These are phyloP conservation scores for Monochamus saltuarius DNA, from an alignment of 1,140 invertebrate genomes.

Conservation along the genomic window DNA sequence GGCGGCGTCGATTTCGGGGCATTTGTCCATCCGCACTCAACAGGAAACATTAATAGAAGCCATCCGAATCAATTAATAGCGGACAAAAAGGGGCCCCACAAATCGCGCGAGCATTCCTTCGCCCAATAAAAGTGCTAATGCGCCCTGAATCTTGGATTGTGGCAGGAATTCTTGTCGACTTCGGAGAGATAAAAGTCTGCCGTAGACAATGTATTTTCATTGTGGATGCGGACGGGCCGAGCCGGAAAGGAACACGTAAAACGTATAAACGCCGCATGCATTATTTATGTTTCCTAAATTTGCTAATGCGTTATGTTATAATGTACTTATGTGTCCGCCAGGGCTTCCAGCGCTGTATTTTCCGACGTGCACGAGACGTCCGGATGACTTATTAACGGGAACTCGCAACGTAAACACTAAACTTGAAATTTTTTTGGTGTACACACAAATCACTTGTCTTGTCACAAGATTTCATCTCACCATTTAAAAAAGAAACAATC, in stretches of 20 bases:
- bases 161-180: constrained; percentile 6
- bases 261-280: constrained; percentile 7
- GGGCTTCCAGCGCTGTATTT: too few relatives aligned
- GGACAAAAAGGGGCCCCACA: constrained; percentile 17
- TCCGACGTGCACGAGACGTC: too few relatives aligned
- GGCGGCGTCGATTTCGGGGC: background rate
- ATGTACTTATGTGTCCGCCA: too few relatives aligned
- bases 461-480: too few relatives aligned
- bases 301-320: background rate
- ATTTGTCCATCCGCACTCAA: constrained; percentile 1
- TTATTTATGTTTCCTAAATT: constrained; percentile 10
- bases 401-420: too few relatives aligned
- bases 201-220: constrained; percentile 9
- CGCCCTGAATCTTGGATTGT: background rate
- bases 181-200: constrained; percentile 1
- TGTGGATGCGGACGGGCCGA: background rate
- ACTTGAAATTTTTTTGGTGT: too few relatives aligned
- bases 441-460: too few relatives aligned
- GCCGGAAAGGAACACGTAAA: constrained; percentile 7
- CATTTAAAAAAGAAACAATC: too few relatives aligned
- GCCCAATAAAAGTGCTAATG: constrained; percentile 24
- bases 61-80: constrained; percentile 22
- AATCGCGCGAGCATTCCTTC: constrained; percentile 16
- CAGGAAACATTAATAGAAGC: constrained; percentile 15
- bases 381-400: too few relatives aligned